phyloP scores from a whole-genome alignment of 2,797 vertebrate genomes.

The Manis javanica region DNA sequence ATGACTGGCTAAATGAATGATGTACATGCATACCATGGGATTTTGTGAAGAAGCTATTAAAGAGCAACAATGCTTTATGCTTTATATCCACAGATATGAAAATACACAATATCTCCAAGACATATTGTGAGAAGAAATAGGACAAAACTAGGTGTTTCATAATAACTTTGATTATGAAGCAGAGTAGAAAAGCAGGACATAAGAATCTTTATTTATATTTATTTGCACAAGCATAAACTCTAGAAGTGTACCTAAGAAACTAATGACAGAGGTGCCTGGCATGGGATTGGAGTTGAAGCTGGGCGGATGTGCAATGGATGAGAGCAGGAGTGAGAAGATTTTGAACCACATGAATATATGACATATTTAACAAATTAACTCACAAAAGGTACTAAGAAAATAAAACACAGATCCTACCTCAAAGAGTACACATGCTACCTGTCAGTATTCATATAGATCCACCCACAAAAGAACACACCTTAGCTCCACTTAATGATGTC shows the following conservation, averaged over 20 bases:
- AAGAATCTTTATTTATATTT: constrained; percentile 7
- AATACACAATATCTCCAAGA: constrained; percentile 6
- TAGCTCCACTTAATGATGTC: background rate
- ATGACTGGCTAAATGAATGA: constrained; percentile 21
- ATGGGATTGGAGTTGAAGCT: background rate
- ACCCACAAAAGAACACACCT: background rate
- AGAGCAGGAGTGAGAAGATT: background rate
- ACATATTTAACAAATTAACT: background rate
- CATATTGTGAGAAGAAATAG: background rate
- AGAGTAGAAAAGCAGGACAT: background rate
- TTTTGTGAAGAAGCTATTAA: constrained; percentile 6
- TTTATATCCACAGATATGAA: background rate
- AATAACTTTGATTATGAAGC: constrained; percentile 38
- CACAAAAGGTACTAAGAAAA: background rate
- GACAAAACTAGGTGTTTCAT: background rate
- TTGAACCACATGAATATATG: background rate
- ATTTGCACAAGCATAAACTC: background rate
- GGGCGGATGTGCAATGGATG: background rate
- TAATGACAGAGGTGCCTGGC: background rate
- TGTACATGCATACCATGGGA: background rate
- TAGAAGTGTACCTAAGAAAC: background rate
- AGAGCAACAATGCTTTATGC: background rate
- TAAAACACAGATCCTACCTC: background rate
- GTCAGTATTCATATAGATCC: background rate
- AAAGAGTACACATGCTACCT: background rate